phyloP scores from a whole-genome alignment of 2,797 vertebrate genomes.

The Acanthurus leucopareius region DNA sequence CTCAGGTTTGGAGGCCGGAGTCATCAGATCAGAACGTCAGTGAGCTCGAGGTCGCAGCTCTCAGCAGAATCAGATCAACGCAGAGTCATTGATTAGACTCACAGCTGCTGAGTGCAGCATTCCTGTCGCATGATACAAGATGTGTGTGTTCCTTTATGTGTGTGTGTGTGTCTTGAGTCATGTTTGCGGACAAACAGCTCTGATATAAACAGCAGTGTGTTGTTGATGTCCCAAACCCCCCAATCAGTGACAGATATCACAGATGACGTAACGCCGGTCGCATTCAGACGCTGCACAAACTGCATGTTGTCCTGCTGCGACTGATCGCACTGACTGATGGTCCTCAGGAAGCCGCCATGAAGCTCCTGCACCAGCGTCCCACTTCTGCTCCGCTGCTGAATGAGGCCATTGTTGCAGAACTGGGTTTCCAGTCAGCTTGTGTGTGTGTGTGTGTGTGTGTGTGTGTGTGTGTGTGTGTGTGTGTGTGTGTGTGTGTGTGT shows the following conservation, averaged over 20 bases:
- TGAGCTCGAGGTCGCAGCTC: no score
- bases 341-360: not conserved
- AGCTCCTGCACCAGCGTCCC: constrained; percentile 22
- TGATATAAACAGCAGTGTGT: not conserved
- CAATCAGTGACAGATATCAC: not conserved
- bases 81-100: not conserved
- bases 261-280: not conserved
- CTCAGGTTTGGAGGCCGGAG: no score
- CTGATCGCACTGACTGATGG: no score
- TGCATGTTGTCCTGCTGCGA: not conserved
- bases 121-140: not conserved
- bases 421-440: not conserved
- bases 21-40: not conserved
- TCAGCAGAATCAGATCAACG: not conserved
- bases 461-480: no score
- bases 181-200: not conserved
- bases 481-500: no score
- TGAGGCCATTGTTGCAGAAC: constrained; percentile 41
- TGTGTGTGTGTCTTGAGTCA: not conserved
- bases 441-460: not conserved
- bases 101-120: not conserved
- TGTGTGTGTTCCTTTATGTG: not conserved
- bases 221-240: not conserved
- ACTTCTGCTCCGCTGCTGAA: constrained; percentile 45
- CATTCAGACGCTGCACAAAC: not conserved